phyloP scores from a whole-genome alignment of 30 jellyfish, hydroid and myxozoan species.

The Chrysaora quinquecirrha region DNA sequence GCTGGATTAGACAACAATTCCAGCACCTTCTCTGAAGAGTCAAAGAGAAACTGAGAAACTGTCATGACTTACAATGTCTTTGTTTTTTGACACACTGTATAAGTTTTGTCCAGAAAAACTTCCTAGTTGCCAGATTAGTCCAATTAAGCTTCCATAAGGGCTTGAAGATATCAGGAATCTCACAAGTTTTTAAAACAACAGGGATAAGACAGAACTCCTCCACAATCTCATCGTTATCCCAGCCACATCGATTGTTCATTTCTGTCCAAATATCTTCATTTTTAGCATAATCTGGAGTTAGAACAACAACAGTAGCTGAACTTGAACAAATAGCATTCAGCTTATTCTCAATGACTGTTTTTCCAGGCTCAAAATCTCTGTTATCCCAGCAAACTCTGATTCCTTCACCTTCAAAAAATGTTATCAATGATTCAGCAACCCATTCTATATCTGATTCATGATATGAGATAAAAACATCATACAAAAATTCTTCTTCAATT shows the following conservation, averaged over 20 bases:
- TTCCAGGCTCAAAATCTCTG: slow-evolving; percentile 70
- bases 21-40: no score
- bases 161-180: slow-evolving; percentile 27
- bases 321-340: slow-evolving; percentile 54
- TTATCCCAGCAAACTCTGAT: slow-evolving; percentile 70
- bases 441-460: slow-evolving; percentile 43
- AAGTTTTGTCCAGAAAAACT: slow-evolving; percentile 59
- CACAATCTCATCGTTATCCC: slow-evolving; percentile 20
- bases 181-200: slow-evolving; percentile 24
- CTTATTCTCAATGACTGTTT: slow-evolving; percentile 45
- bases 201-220: slow-evolving; percentile 48
- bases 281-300: slow-evolving; percentile 35
- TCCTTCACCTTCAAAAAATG: slow-evolving; percentile 33
- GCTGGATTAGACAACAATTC: no score
- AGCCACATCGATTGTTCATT: slow-evolving; percentile 23
- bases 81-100: neutral
- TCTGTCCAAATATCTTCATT: slow-evolving; percentile 44
- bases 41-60: no score
- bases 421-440: slow-evolving; percentile 49
- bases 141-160: slow-evolving; percentile 63
- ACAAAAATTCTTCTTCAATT: slow-evolving; percentile 5
- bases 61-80: neutral
- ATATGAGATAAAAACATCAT: slow-evolving; percentile 56
- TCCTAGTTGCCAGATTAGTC: slow-evolving; percentile 28
- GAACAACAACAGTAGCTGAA: slow-evolving; percentile 30